Evolutionary conservation across 2,797 vertebrate genomes (phyloP), one percentile per base, ranked within the genome.

Genomic region (Varecia variegata): DNA sequence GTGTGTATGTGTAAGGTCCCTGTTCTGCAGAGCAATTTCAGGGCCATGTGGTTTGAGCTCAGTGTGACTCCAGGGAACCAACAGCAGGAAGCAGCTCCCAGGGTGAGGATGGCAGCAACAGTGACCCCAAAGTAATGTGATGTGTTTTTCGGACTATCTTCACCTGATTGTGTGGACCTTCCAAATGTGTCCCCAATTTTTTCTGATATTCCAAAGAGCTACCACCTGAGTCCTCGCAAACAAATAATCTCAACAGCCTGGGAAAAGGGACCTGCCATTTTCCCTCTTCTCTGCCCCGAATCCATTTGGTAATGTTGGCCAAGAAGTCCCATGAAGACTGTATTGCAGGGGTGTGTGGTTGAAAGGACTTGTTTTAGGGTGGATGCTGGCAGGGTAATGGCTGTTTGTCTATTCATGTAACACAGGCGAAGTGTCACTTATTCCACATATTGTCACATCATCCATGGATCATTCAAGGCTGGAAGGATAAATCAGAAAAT

Each of bases 311-410:
- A 23, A 40, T 23, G 11, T 12, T 38, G 38, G 21, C 17, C 17
- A 43, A 83, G 20, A 45, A 65, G 47, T 45, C 18, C 13, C 20
- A 7, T 17, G 76, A 5, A 77, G 67, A 43, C 14, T 20, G 32
- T 7, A 9, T 11, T 67, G 43, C 11, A 30, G 5, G 0, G 1
- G 4, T 3, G 10, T 52, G 54, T 58, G 86, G n/a, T 27, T 0
- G 47, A 56, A 27, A 30, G 40, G 11, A 43, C 58, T 50, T 45
- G 15, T 2, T 5, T 88, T 35, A 43, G 50, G 32, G 7, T 71
- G 68, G n/a, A 30, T 45, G 27, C 35, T 3, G 5, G 54, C 20
- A 23, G 73, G 68, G 35, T 6, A 52, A 58, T 25, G 14, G 20
- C n/a, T 85, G 6, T 40, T 25, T n/a, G 14, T 45, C 40, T 89